Evolutionary conservation across 1,140 invertebrate genomes (phyloP), one percentile per base, ranked within the genome.

Genomic region (Drosophila mayri): DNA sequence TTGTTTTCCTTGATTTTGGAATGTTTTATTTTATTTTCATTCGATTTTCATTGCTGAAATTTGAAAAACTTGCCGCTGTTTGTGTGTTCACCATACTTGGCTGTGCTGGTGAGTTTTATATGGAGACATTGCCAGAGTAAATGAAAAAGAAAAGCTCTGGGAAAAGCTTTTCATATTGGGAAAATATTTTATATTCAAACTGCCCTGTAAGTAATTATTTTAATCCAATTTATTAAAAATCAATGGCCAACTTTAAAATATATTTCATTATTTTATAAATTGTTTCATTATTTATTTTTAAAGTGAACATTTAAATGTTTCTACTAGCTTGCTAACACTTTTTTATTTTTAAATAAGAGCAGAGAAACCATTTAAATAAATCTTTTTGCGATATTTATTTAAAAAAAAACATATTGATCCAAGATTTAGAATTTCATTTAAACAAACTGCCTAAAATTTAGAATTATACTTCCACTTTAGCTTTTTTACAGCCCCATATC

Each of bases 401-500:
- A 3, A 14, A 8, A 18, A 4, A 32, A n/a, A 16, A 1, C 22
- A 20, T 28, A 60, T 9, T 1, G 6, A 22, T 11, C 7, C 0
- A 44, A 59, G 4, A 20, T 47, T 22, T 47, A 6, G 16, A 16
- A 20, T 49, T 35, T 55, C 14, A 38, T n/a, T 55, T 14, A 25
- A 55, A 55, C 35, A 38, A 55, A 55, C 20, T 35, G 3, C 2
- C 7, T 52, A 3, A 7, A 18, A 32, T 2, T 12, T 1, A 50
- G n/a, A 20, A 3, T 16, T 54, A 37, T 37, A 9, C 32, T 37
- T n/a, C 0, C 0, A 0, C 4, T 52, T 16, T 1, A 37, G 7
- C 8, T 14, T 20, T 72, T 81, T 62, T 76, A 81, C 11, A 90
- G 35, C 10, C 79, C 62, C 50, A 90, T 54, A 7, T 91, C 90